Conservation (phyloP, 2,797 vertebrate species). For the Potorous gilbertii region DNA sequence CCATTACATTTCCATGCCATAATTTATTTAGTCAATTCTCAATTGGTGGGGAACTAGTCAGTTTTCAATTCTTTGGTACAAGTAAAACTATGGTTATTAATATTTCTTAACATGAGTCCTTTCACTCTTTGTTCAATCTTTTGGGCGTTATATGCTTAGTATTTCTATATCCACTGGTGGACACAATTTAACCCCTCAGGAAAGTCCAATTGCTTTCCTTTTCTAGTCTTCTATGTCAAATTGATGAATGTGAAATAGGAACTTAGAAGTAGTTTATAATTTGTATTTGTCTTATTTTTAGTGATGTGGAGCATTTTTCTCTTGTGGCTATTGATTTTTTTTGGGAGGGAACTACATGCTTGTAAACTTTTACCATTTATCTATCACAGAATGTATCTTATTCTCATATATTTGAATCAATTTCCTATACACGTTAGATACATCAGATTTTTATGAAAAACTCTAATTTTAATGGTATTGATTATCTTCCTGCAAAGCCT, state of each 20-base stretch:
- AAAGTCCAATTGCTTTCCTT: not conserved
- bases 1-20: not conserved
- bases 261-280: not conserved
- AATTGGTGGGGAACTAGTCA: not conserved
- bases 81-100: not conserved
- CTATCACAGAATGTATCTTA: not conserved
- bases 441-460: not conserved
- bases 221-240: not conserved
- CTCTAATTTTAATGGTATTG: not conserved
- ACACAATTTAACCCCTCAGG: not conserved
- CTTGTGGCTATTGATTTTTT: not conserved
- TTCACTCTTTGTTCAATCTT: not conserved
- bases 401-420: not conserved
- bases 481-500: not conserved
- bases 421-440: not conserved
- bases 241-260: not conserved
- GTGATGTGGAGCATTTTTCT: not conserved
- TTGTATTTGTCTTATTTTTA: not conserved
- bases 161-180: not conserved
- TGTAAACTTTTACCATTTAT: not conserved
- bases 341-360: not conserved
- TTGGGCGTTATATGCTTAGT: not conserved
- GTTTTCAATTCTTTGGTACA: not conserved
- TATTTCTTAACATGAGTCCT: not conserved
- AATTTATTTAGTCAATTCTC: not conserved